A percentile compares a stretch with the other conserved stretches of the same genome.
These are phyloP conservation scores for Scleropages formosus DNA, from an alignment of 2,797 vertebrate genomes.

Conservation along the genomic window DNA sequence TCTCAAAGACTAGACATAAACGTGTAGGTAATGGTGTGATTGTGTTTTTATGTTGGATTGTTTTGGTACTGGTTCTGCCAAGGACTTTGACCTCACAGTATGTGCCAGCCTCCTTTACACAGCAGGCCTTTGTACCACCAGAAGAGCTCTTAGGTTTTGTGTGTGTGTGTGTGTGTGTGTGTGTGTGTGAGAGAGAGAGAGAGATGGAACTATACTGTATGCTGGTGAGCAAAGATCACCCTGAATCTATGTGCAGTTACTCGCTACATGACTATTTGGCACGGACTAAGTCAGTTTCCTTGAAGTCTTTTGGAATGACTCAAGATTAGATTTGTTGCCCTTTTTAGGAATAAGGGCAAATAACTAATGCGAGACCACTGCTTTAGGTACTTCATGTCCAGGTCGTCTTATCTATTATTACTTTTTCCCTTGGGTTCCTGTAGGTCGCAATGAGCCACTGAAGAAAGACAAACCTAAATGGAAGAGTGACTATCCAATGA, in stretches of 20 bases:
- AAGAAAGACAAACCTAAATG: constrained; percentile 95
- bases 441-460: constrained; percentile 92
- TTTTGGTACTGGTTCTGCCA: neutral
- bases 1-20: too few species aligned
- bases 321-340: neutral
- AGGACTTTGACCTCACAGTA: neutral
- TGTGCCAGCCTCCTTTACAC: too few species aligned
- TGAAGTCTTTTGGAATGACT: neutral
- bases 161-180: neutral
- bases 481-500: constrained; percentile 99
- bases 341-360: neutral
- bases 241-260: neutral
- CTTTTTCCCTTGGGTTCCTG: neutral
- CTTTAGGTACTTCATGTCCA: neutral
- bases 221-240: neutral
- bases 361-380: too few species aligned
- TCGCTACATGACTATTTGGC: neutral
- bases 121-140: neutral
- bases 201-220: too few species aligned
- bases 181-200: too few species aligned
- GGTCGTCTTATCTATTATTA: neutral
- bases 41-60: neutral
- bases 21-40: neutral
- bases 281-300: neutral
- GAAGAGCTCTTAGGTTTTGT: neutral